A percentile compares a stretch with the other conserved stretches of the same genome.
These are phyloP conservation scores for Poecilia picta DNA, from an alignment of 2,797 vertebrate genomes.

Conservation along the genomic window DNA sequence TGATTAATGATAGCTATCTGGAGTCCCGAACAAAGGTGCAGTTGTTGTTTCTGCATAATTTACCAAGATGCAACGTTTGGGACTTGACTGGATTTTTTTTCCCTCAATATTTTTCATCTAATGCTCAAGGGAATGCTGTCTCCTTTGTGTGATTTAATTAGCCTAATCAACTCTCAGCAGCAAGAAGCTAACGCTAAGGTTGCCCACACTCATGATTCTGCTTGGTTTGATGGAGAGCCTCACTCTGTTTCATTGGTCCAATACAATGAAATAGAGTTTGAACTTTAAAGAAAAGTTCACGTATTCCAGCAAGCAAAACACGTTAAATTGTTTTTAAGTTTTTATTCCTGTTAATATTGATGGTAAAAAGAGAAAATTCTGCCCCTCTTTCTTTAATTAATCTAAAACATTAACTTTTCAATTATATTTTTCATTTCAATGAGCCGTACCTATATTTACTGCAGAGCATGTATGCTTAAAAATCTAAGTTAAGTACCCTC, in stretches of 20 bases:
- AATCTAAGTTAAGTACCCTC: not conserved
- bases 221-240: slow-evolving; percentile 23
- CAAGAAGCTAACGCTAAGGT: slow-evolving; percentile 21
- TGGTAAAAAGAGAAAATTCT: too few species aligned
- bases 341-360: too few species aligned
- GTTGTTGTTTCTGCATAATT: slow-evolving; percentile 46
- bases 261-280: too few species aligned
- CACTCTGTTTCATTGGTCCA: slow-evolving; percentile 2
- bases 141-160: slow-evolving; percentile 56
- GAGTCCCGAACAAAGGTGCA: slow-evolving; percentile 24
- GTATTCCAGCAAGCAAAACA: too few species aligned
- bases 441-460: not conserved
- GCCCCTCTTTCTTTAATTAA: too few species aligned
- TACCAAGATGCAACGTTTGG: slow-evolving; percentile 18
- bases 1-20: slow-evolving; percentile 48
- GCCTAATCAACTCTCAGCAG: slow-evolving; percentile 35
- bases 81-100: not conserved
- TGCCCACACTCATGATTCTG: slow-evolving; percentile 3
- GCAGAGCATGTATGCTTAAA: not conserved
- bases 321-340: too few species aligned
- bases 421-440: not conserved
- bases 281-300: too few species aligned
- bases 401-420: too few species aligned
- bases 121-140: slow-evolving; percentile 42
- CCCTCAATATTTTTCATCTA: slow-evolving; percentile 36